Base-by-base conservation (phyloP, 1,140 invertebrate species). In the Acyrthosiphon pisum region DNA sequence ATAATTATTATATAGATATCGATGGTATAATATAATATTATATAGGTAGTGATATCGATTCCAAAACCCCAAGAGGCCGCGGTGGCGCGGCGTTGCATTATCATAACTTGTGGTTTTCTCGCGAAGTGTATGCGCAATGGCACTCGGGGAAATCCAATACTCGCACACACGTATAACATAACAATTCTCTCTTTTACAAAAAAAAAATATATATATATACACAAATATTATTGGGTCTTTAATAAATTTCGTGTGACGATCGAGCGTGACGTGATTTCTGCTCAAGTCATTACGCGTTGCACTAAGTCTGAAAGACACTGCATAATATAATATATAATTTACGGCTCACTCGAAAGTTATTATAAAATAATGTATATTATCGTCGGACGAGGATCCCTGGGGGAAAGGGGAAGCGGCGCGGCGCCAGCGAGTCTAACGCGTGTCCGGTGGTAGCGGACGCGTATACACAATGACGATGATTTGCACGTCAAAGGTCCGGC, bases 321-420 rank as follows among this genome's bases (percentile, higher is more conserved):
- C 60, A 68, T 68, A 41, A 41, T 41, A 41, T 41, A 41, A 41
- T 3, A 68, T 14, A 68, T 68, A 68, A 68, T 68, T 68, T 68
- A 68, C 30, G 60, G 4, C 26, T 68, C 60, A n/a, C 60, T 68
- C 60, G 30, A 68, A 68, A 68, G 26, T 68, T 68, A 68, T 68
- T 68, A 68, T 68, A 68, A 68, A 68, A 68, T 68, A 68, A 68
- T 68, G 26, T 68, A 68, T 68, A 68, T 68, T 68, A 68, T 68
- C 60, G 60, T 68, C 4, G 11, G 30, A 68, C 11, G 30, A 11
- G 60, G 60, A 68, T 68, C 60, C 60, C 60, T 30, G 4, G 60
- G 30, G 30, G 3, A 68, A 68, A 11, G 60, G 60, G 60, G 60
- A 68, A 60, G 11, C 60, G 60, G 30, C 60, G 8, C 11, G 60